Percentiles rank a stretch among this genome's conserved stretches.
Conservation (phyloP, 2,888 invertebrate species). For the Ectemnius lituratus region DNA sequence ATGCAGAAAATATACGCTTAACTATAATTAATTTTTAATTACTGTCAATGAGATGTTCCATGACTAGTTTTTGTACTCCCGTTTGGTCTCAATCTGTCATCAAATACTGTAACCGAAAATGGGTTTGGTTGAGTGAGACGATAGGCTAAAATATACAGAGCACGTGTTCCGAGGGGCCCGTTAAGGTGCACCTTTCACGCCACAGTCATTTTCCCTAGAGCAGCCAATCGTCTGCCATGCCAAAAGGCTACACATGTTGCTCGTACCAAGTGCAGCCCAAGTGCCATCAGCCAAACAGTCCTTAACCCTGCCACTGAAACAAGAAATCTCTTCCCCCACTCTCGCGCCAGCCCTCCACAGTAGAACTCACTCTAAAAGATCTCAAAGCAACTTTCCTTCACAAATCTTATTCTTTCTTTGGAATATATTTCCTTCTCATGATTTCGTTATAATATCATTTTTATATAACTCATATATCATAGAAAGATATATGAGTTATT, state of each 20-base stretch:
- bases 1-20: no score
- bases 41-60: no score
- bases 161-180: conserved; percentile 1
- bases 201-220: conserved; percentile 2
- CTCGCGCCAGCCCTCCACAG: neutral
- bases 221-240: conserved; percentile 10
- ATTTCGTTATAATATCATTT: no score
- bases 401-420: neutral
- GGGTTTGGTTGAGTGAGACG: neutral
- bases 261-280: conserved; percentile 45
- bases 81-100: no score
- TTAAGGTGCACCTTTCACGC: conserved; percentile 8
- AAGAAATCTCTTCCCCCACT: conserved; percentile 4
- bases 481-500: no score
- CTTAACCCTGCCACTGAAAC: conserved; percentile 27
- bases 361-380: neutral
- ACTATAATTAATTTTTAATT: no score
- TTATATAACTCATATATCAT: no score
- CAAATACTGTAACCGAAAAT: no score
- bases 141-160: conserved; percentile 4
- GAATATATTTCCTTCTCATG: no score
- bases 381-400: no score
- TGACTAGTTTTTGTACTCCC: no score
- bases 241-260: conserved; percentile 38
- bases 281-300: conserved; percentile 38